A percentile compares a stretch with the other conserved stretches of the same genome.
Conservation (phyloP, 1,140 invertebrate species). For the Lethocerus indicus region DNA sequence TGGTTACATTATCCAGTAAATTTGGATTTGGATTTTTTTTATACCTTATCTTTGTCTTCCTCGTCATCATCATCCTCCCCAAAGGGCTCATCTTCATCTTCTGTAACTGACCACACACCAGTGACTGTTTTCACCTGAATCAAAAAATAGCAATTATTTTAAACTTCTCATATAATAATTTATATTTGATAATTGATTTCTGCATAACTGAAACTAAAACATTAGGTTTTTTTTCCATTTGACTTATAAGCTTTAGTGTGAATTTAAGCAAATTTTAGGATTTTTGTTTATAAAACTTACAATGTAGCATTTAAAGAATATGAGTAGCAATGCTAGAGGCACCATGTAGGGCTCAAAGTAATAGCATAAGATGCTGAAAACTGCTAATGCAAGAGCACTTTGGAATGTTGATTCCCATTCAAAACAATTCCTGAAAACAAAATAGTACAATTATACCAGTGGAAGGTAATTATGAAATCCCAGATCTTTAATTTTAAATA, state of each 20-base stretch:
- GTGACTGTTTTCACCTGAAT: constrained; percentile 21
- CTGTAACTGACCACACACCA: constrained; percentile 24
- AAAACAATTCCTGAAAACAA: constrained; percentile 67
- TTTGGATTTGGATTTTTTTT: neutral
- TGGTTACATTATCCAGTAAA: neutral
- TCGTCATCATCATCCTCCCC: constrained; percentile 69
- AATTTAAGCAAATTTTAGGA: too few relatives aligned
- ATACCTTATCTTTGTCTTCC: constrained; percentile 55
- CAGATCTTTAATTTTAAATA: neutral
- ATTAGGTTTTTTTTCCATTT: too few relatives aligned
- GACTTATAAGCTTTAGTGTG: too few relatives aligned
- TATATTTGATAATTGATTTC: too few relatives aligned
- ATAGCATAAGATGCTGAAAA: constrained; percentile 65
- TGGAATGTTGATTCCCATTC: constrained; percentile 90
- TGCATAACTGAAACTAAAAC: neutral
- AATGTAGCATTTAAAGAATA: constrained; percentile 59
- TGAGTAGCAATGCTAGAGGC: constrained; percentile 51
- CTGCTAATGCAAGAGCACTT: constrained; percentile 69
- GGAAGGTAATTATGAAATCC: neutral
- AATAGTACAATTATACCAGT: neutral
- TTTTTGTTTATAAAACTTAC: constrained; percentile 34
- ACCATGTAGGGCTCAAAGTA: constrained; percentile 81
- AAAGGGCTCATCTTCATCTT: constrained; percentile 31
- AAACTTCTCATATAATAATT: too few relatives aligned
- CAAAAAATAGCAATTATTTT: constrained; percentile 1